Percentiles rank a stretch among this genome's conserved stretches.
Conservation (phyloP, 2,888 invertebrate genomes). For the Papilio elwesi region DNA sequence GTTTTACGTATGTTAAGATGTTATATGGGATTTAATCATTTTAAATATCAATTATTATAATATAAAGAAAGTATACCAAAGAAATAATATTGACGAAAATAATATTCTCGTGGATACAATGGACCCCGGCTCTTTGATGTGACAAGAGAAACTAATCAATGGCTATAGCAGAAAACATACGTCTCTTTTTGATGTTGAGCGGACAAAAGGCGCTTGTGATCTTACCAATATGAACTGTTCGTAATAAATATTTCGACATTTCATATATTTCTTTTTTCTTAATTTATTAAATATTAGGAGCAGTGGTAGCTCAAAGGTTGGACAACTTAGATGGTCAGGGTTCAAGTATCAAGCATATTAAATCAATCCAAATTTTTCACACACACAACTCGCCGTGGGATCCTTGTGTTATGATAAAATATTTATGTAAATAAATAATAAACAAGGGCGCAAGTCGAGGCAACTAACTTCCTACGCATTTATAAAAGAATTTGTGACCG, state of each 20-base stretch:
- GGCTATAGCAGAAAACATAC: constrained; percentile 66
- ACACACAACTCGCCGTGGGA: no score
- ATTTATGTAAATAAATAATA: no score
- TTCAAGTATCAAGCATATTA: not conserved
- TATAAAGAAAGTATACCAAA: constrained; percentile 50
- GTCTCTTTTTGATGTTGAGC: constrained; percentile 66
- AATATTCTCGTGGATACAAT: constrained; percentile 72
- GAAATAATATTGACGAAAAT: constrained; percentile 68
- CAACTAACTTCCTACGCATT: no score
- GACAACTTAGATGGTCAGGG: not conserved
- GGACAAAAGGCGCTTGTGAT: constrained; percentile 45
- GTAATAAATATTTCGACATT: constrained; percentile 48
- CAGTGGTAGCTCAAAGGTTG: not conserved
- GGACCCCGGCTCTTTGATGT: constrained; percentile 73
- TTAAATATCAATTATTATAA: constrained; percentile 36
- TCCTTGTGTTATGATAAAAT: no score
- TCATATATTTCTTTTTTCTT: constrained; percentile 31
- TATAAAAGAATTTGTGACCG: no score
- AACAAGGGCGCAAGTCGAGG: no score
- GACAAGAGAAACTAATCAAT: constrained; percentile 78
- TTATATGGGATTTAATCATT: no score
- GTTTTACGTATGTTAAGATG: no score
- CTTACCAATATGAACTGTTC: constrained; percentile 48
- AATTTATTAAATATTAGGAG: constrained; percentile 22
- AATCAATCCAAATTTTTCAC: no score